Evolutionary conservation across 2,113 vertebrate species (phyloP), one percentile per base, ranked within the genome.

Genomic region (Alethe diademata): DNA sequence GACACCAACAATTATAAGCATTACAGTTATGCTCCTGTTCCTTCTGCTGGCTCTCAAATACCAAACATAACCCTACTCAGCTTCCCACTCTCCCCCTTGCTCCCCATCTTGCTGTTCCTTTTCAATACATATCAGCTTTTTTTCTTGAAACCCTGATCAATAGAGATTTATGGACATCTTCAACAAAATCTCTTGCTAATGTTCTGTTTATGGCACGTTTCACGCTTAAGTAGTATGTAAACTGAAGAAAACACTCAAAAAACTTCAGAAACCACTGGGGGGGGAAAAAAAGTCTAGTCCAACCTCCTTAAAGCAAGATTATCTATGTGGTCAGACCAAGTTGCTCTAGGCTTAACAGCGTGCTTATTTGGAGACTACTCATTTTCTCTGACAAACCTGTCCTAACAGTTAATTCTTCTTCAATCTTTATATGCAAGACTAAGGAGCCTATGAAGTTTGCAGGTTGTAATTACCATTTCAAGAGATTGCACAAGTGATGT

Each of bases 381-480:
- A 53, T n/a, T 13, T 38, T 79, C 79, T 72, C 48, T 42, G 24
- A 80, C 58, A 35, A 86, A 60, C 28, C 26, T 26, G 5, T 26
- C 20, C 35, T 20, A 86, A 70, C 3, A 36, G 28, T 14, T 45
- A 78, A 61, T 8, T 43, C 45, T 43, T 81, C 36, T 33, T 64
- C 29, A 78, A 29, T 43, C 24, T 58, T 80, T 31, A 66, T 10
- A 83, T 8, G 36, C 45, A 67, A 42, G 19, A 88, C 20, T 13
- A 70, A 64, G 0, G 1, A 3, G 1, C 8, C 45, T 35, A 79
- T 14, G 16, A 80, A 76, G 42, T 62, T 78, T 78, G 12, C 24
- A 74, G 40, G 22, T 70, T 56, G n/a, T 43, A 90, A 35, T 96
- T 98, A 98, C 98, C 98, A 48, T 54, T 88, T 95, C 70, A 70